Base-by-base conservation (phyloP, 2,113 vertebrate species). In the Saguinus imperator region DNA sequence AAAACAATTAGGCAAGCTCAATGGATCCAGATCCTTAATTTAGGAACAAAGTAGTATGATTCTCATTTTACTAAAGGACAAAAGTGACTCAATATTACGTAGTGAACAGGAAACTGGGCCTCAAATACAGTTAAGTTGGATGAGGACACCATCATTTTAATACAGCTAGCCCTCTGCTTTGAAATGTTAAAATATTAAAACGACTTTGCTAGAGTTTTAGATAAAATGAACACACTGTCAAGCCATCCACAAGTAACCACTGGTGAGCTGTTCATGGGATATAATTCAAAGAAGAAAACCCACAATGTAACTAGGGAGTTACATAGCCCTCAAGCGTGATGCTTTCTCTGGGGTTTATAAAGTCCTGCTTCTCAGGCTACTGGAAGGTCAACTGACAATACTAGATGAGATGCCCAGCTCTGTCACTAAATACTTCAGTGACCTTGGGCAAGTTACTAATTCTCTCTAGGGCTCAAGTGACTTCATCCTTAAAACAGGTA, bases 261-360 rank as follows among this genome's bases (percentile, higher is more conserved):
- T 58, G 32, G 68, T 52, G 73, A 88, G 70, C 72, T 70, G 61
- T 86, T 82, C 37, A 21, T 61, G 27, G 27, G 50, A 32, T 55
- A 8, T 68, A 87, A 81, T 83, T 89, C 94, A 79, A 94, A 81
- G 75, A 91, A 66, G 52, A 82, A 96, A 80, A 91, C 13, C 40
- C 66, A 73, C 10, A 52, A 23, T n/a, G 20, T 93, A 87, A 76
- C 25, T 55, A 70, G 50, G 64, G 45, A 95, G 18, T 89, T 37
- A 32, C 5, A 77, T 0, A 76, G 23, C 32, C 37, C 32, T 76
- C 87, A 50, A 40, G 21, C 9, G 3, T 50, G 85, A 48, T 17
- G 25, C 58, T 72, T 87, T 13, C 29, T 58, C 73, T 50, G 37
- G 52, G 37, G 29, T 29, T 57, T 72, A 55, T 1, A 64, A 55